These are phyloP conservation scores for Aplochiton taeniatus DNA, from an alignment of 2,797 vertebrate species.

Conservation along the genomic window DNA sequence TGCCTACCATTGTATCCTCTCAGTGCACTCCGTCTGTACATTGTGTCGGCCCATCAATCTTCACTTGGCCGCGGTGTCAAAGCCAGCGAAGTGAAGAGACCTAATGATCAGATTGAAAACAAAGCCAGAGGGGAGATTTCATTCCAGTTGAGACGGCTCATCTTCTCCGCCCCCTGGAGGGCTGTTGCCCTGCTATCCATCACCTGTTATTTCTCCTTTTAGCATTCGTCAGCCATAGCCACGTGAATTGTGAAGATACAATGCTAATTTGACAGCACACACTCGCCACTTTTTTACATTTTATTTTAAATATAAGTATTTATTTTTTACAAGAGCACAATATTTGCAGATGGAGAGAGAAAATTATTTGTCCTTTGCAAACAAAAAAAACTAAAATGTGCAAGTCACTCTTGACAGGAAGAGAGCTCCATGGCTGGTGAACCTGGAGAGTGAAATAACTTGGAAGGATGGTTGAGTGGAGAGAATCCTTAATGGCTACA, in stretches of 20 bases:
- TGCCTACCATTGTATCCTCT: neutral
- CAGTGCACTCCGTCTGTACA: neutral
- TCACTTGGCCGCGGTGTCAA: neutral
- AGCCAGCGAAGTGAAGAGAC: neutral
- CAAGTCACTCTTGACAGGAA: too few relatives aligned
- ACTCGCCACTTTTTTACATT: neutral
- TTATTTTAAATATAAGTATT: too few relatives aligned
- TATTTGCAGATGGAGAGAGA: too few relatives aligned
- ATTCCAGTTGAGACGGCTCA: neutral
- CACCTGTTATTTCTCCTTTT: neutral
- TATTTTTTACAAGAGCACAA: too few relatives aligned
- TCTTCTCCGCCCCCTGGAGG: neutral
- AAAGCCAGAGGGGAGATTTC: neutral
- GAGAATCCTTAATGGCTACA: slow-evolving; percentile 2
- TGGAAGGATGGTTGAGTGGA: neutral
- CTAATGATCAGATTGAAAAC: neutral
- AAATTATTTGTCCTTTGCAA: too few relatives aligned
- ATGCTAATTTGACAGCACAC: neutral
- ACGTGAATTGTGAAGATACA: neutral
- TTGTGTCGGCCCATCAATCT: neutral
- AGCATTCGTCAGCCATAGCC: neutral
- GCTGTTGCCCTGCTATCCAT: neutral
- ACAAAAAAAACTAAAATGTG: too few relatives aligned
- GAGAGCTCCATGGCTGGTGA: neutral
- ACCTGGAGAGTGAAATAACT: neutral